A percentile compares a stretch with the other conserved stretches of the same genome.
phyloP scores from a whole-genome alignment of 2,113 vertebrate species.

The Castor canadensis region DNA sequence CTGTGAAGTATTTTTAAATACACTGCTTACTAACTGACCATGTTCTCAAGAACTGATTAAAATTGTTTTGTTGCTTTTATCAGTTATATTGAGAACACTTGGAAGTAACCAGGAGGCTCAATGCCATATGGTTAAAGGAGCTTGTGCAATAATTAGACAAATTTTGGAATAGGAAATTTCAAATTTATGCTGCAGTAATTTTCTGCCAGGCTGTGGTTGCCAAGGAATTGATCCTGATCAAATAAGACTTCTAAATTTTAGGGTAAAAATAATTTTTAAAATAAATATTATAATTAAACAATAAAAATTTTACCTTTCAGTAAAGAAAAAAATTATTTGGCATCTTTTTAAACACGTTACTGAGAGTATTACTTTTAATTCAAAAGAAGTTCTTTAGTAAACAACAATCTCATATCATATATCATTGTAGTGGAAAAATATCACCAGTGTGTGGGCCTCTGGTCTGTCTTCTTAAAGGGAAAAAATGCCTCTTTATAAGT shows the following conservation, averaged over 20 bases:
- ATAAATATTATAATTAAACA: not conserved
- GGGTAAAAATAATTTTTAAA: not conserved
- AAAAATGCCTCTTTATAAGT: not conserved
- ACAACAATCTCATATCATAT: not conserved
- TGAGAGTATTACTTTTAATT: not conserved
- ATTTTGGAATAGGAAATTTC: not conserved
- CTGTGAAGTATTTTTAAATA: not conserved
- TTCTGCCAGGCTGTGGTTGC: not conserved
- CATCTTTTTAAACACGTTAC: not conserved
- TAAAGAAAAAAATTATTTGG: not conserved
- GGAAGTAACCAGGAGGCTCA: not conserved
- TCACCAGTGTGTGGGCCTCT: not conserved
- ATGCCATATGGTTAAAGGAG: not conserved
- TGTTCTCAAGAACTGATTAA: not conserved
- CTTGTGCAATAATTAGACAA: not conserved
- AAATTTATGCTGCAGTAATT: not conserved
- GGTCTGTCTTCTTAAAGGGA: not conserved
- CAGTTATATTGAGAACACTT: not conserved
- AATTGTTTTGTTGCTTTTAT: not conserved
- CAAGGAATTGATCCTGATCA: not conserved
- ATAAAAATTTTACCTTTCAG: not conserved
- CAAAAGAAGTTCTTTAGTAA: not conserved
- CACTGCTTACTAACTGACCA: not conserved
- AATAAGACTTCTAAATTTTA: not conserved
- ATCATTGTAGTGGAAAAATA: not conserved